Evolutionary conservation across 1,140 invertebrate genomes (phyloP), one percentile per base, ranked within the genome.

Genomic region (Holotrichia oblita): DNA sequence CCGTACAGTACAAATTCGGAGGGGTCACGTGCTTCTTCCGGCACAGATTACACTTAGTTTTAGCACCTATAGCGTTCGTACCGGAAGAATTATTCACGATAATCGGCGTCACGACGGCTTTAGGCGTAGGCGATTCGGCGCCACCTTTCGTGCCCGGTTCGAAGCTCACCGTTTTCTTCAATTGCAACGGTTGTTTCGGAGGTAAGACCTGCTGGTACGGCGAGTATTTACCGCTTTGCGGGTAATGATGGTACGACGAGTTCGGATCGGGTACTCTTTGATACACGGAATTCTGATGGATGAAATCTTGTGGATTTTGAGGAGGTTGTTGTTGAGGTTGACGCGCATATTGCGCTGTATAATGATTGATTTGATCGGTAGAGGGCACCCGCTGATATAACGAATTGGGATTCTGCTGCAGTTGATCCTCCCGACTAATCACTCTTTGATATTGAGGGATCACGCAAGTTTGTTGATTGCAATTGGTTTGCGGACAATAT

Each of bases 1-100:
- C 95, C 14, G 92, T 89, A 87, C 96, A 97, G 85, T 97, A 97
- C 42, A 94, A 89, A 10, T 92, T 91, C 0, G 94, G 92, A 27
- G 93, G 90, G 4, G 89, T 89, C 4, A 97, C 92, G 79, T 91
- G 90, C 84, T 95, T 95, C 84, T 97, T 96, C 27, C 94, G 89
- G 85, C 96, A 97, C 74, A 97, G 88, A 88, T 96, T 93, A 86
- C 96, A 97, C 34, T 89, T 90, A 34, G 87, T 87, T 84, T 91
- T 91, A 34, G 89, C 83, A 81, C 77, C 78, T n/a, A 44, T 12
- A 48, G 55, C 48, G 72, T 83, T 78, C 78, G 82, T 85, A 77
- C 82, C 84, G 76, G 84, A 85, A 20, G 81, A 79, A 79, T 85
- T 84, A 34, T 85, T 85, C 20, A 86, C 85, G 61, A 87, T 86